Conservation (phyloP, 2,888 invertebrate genomes). For the Amphipyra berbera region DNA sequence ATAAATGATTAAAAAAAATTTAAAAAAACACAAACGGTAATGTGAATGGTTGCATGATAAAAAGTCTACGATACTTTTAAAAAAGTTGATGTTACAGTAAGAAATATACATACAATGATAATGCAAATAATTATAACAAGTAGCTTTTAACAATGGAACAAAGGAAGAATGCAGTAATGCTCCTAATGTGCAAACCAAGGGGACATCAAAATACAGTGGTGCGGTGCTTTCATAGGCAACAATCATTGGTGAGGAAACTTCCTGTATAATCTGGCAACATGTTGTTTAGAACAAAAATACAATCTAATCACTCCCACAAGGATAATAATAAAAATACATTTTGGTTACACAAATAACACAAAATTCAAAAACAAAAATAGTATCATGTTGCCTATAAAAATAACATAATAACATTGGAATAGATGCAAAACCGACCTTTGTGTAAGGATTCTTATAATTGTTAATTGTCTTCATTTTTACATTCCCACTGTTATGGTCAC, state of each 20-base stretch:
- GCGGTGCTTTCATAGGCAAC: constrained; percentile 80
- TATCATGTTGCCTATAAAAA: constrained; percentile 76
- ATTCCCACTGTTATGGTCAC: constrained; percentile 81
- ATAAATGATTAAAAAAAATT: not conserved
- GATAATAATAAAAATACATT: constrained; percentile 31
- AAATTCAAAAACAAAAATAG: constrained; percentile 30
- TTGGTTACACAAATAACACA: constrained; percentile 41
- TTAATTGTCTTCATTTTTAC: constrained; percentile 86
- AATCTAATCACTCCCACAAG: constrained; percentile 31
- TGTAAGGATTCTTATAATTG: constrained; percentile 85
- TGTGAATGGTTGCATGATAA: constrained; percentile 10
- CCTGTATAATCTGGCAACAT: constrained; percentile 27
- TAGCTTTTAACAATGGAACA: constrained; percentile 77
- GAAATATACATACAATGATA: constrained; percentile 62
- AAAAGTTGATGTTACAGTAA: constrained; percentile 41
- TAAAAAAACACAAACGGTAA: constrained; percentile 8
- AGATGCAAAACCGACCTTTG: constrained; percentile 82
- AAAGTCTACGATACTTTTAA: constrained; percentile 17
- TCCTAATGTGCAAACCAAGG: constrained; percentile 72
- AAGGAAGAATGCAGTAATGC: constrained; percentile 71
- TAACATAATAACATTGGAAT: constrained; percentile 51
- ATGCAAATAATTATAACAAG: constrained; percentile 62
- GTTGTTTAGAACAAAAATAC: constrained; percentile 20
- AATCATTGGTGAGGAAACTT: constrained; percentile 60
- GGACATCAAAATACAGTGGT: constrained; percentile 68